Evolutionary conservation across 2,113 vertebrate genomes (phyloP).

Genomic region (Cyprinodon tularosa): DNA sequence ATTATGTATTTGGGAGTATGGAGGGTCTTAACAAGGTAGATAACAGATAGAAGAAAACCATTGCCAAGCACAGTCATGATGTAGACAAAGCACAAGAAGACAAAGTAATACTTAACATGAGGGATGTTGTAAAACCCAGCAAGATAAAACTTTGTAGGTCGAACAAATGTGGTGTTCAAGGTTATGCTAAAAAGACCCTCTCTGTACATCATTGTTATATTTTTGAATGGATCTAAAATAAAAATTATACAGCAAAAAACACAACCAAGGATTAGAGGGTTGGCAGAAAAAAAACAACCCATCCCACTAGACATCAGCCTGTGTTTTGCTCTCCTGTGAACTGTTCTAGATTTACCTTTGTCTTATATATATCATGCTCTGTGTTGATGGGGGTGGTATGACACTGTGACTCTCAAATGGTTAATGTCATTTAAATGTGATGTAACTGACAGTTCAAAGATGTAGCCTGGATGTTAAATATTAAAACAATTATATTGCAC

Average conservation of each 20-base stretch:
- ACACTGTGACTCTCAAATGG: too few species aligned
- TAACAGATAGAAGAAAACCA: constrained; percentile 46
- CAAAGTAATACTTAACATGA: constrained; percentile 55
- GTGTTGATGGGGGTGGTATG: too few species aligned
- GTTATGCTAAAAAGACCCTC: neutral
- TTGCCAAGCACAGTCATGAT: constrained; percentile 59
- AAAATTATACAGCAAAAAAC: neutral
- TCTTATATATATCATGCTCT: too few species aligned
- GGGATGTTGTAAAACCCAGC: constrained; percentile 46
- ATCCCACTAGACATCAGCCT: neutral
- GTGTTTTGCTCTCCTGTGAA: neutral
- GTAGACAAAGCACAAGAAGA: constrained; percentile 62
- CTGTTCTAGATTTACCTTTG: too few species aligned
- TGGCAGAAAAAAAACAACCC: neutral
- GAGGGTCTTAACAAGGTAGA: constrained; percentile 50
- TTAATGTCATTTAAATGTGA: too few species aligned
- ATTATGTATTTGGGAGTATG: constrained; percentile 70
- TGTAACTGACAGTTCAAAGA: too few species aligned
- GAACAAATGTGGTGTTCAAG: constrained; percentile 40
- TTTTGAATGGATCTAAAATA: neutral
- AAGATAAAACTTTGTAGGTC: constrained; percentile 46
- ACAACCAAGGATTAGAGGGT: neutral
- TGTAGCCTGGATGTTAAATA: too few species aligned
- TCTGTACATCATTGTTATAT: neutral
- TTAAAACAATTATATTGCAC: too few species aligned